Percentiles rank a stretch among this genome's conserved stretches.
These are phyloP conservation scores for Thymelicus sylvestris DNA, from an alignment of 2,888 invertebrate genomes.

Conservation along the genomic window DNA sequence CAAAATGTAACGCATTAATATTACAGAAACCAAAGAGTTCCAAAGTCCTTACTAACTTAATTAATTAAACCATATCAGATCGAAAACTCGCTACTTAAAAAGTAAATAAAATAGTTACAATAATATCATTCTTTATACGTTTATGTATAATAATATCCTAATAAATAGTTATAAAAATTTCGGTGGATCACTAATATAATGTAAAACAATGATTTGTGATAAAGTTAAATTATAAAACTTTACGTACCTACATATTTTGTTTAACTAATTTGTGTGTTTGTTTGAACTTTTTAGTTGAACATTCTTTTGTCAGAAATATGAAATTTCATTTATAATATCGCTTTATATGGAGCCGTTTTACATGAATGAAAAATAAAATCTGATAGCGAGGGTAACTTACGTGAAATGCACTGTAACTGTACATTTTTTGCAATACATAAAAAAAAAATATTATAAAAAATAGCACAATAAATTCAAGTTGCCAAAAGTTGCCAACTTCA, in stretches of 20 bases:
- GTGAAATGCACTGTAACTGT: too few species aligned
- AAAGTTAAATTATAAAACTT: slow-evolving; percentile 1
- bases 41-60: not conserved
- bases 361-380: too few species aligned
- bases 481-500: too few species aligned
- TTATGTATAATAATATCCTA: slow-evolving; percentile 7
- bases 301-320: too few species aligned
- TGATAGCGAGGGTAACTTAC: too few species aligned
- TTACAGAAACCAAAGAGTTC: not conserved
- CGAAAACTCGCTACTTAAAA: not conserved
- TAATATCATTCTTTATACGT: slow-evolving; percentile 2
- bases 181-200: slow-evolving; percentile 25
- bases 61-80: slow-evolving; percentile 1
- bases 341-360: too few species aligned
- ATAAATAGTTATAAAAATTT: slow-evolving; percentile 20
- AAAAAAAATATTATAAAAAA: not conserved
- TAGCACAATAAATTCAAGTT: not conserved
- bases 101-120: not conserved
- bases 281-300: too few species aligned
- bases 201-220: slow-evolving; percentile 30
- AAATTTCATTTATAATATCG: too few species aligned
- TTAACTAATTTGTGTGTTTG: not conserved
- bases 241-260: not conserved
- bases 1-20: not conserved
- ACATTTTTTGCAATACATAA: too few species aligned